phyloP scores from a whole-genome alignment of 2,113 vertebrate genomes.

The Zapus hudsonius region DNA sequence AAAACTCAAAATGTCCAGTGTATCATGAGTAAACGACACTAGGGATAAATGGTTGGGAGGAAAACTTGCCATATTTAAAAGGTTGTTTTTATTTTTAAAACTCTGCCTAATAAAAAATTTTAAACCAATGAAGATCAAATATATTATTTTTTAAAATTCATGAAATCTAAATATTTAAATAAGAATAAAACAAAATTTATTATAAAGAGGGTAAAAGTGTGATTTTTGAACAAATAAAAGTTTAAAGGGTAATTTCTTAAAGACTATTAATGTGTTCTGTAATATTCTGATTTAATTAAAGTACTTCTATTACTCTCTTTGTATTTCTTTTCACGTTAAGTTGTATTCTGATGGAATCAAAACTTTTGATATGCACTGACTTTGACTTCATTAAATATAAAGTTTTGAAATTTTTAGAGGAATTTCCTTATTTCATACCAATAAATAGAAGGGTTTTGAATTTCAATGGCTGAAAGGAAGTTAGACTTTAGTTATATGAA shows the following conservation, averaged over 20 bases:
- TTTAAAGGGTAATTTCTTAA: conserved; percentile 14
- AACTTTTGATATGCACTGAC: conserved; percentile 70
- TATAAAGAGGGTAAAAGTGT: not conserved
- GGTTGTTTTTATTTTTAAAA: not conserved
- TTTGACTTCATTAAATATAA: conserved; percentile 77
- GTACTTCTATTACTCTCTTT: not conserved
- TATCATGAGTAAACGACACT: not conserved
- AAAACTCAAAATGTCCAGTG: not conserved
- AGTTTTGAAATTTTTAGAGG: conserved; percentile 80
- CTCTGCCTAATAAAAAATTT: not conserved
- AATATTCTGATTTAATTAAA: conserved; percentile 28
- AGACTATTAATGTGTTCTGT: not conserved
- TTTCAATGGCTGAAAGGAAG: conserved; percentile 84
- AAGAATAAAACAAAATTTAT: not conserved
- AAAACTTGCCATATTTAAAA: not conserved
- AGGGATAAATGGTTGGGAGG: not conserved
- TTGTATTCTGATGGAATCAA: conserved; percentile 71
- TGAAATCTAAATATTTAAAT: conserved; percentile 27
- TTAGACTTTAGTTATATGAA: conserved; percentile 85
- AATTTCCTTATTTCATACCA: conserved; percentile 78
- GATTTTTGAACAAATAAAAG: not conserved
- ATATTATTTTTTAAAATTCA: not conserved
- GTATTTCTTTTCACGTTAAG: conserved; percentile 41
- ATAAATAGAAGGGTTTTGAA: conserved; percentile 84
- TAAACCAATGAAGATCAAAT: not conserved